Percentiles rank a stretch among this genome's conserved stretches.
Conservation (phyloP, 2,113 vertebrate species). For the Mustela nigripes region DNA sequence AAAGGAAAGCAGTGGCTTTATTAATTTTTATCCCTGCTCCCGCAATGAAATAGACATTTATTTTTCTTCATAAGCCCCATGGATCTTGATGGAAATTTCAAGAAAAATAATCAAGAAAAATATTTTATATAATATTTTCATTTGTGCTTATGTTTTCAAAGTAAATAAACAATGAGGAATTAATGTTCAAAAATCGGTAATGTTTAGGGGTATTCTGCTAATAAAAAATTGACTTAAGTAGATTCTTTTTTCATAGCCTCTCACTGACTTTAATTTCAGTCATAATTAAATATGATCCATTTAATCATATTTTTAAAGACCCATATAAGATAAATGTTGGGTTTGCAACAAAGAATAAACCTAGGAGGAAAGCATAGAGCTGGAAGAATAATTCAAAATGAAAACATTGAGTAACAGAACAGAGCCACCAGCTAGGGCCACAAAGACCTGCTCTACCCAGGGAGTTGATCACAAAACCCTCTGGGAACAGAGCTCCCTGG, state of each 20-base stretch:
- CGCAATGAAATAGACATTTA: conserved; percentile 55
- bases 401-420: background rate
- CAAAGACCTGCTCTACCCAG: background rate
- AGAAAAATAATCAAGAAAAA: conserved; percentile 54
- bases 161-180: conserved; percentile 62
- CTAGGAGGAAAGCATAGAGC: background rate
- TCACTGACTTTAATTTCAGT: conserved; percentile 18
- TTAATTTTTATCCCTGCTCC: conserved; percentile 64
- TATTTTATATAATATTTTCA: conserved; percentile 42
- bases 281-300: background rate
- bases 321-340: background rate
- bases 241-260: background rate
- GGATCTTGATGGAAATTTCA: conserved; percentile 53
- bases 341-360: background rate
- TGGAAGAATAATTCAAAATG: background rate
- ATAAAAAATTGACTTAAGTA: background rate
- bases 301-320: conserved; percentile 10
- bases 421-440: background rate
- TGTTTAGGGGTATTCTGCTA: background rate
- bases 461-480: too few species aligned
- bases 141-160: conserved; percentile 48
- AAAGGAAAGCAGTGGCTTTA: conserved; percentile 66
- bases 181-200: conserved; percentile 49
- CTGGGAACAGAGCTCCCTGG: background rate
- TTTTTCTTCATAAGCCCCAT: conserved; percentile 68